Conservation (phyloP, 1,140 invertebrate species). For the Chymomyza costata region DNA sequence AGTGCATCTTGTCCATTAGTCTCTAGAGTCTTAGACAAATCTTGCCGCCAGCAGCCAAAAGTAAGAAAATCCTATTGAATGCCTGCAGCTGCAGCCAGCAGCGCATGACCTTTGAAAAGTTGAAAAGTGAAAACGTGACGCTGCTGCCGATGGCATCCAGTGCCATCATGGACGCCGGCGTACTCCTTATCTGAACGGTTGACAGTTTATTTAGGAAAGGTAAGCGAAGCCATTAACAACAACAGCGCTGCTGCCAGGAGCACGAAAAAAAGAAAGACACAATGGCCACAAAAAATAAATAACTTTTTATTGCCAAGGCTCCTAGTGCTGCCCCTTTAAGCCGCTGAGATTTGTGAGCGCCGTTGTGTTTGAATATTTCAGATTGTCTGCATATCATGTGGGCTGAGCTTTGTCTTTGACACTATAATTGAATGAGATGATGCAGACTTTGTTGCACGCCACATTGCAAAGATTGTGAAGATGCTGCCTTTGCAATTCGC, state of each 20-base stretch:
- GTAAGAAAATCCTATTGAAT: constrained; percentile 15
- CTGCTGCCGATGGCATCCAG: constrained; percentile 19
- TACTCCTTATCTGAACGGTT: constrained; percentile 40
- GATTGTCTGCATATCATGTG: no score
- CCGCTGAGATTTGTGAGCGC: constrained; percentile 45
- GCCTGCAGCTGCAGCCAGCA: constrained; percentile 27
- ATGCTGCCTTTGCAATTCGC: constrained; percentile 27
- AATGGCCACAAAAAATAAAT: constrained; percentile 15
- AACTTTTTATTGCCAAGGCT: constrained; percentile 16
- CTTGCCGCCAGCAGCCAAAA: no score
- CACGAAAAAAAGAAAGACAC: constrained; percentile 25
- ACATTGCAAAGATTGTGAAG: constrained; percentile 26
- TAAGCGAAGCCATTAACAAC: constrained; percentile 31
- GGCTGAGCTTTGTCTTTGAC: constrained; percentile 12
- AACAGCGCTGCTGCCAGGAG: constrained; percentile 21
- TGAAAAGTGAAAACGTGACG: constrained; percentile 67
- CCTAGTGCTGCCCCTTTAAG: constrained; percentile 22
- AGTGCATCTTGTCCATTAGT: no score
- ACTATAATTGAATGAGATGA: constrained; percentile 49
- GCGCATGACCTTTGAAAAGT: constrained; percentile 49
- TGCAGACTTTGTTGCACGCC: constrained; percentile 18
- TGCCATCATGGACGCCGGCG: no score
- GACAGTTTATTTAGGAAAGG: constrained; percentile 71
- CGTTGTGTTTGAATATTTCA: constrained; percentile 36
- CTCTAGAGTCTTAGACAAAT: no score